Conservation (phyloP, 2,113 vertebrate species). For the Bothrops jararaca region DNA sequence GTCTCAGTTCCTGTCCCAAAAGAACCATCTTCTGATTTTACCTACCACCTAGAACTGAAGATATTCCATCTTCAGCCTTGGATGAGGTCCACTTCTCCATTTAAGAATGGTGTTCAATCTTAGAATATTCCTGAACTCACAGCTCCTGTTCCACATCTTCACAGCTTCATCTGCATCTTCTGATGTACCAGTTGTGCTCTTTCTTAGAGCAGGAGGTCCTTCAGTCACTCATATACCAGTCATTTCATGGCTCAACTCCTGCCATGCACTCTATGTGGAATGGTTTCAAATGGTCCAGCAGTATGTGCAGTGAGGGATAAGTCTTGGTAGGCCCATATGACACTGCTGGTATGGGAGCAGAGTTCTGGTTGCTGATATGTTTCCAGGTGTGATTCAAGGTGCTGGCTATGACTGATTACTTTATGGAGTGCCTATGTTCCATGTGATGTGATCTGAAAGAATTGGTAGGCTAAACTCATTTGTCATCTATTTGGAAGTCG, state of each 20-base stretch:
- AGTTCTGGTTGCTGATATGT: not conserved
- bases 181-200: not conserved
- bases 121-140: not conserved
- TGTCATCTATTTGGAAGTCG: not conserved
- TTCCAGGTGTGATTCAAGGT: not conserved
- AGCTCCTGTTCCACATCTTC: not conserved
- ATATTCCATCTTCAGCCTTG: not conserved
- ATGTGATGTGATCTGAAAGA: not conserved
- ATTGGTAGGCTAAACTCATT: not conserved
- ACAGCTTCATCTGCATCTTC: not conserved
- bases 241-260: not conserved
- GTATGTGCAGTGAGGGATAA: not conserved
- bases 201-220: not conserved
- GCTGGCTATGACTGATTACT: not conserved
- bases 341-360: not conserved
- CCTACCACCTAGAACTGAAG: not conserved
- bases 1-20: not conserved
- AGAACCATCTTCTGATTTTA: not conserved
- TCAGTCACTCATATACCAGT: not conserved
- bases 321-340: not conserved
- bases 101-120: not conserved
- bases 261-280: not conserved
- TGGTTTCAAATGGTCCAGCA: not conserved
- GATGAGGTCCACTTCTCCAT: not conserved
- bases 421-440: not conserved